Percentiles rank a stretch among this genome's conserved stretches.
phyloP scores from a whole-genome alignment of 2,888 invertebrate genomes.

The Drosophila silvestris region DNA sequence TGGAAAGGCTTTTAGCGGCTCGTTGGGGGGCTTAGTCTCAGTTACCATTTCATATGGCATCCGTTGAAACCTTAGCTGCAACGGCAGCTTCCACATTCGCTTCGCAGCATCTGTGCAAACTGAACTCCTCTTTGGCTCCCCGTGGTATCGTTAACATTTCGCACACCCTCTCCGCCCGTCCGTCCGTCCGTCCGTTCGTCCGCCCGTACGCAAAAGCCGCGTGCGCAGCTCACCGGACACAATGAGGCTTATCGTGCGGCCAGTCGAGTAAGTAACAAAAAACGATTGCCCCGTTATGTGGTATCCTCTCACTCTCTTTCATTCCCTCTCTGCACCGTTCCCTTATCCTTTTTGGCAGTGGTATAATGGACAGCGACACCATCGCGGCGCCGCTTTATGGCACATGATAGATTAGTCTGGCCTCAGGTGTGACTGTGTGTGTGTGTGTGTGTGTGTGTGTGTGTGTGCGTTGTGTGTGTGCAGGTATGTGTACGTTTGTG shows the following conservation, averaged over 20 bases:
- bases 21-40: slow-evolving; percentile 62
- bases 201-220: slow-evolving; percentile 73
- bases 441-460: slow-evolving; percentile 16
- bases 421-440: slow-evolving; percentile 65
- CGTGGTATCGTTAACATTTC: slow-evolving; percentile 73
- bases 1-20: slow-evolving; percentile 66
- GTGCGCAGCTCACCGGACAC: slow-evolving; percentile 78
- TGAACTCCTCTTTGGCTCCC: slow-evolving; percentile 49
- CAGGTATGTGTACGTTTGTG: slow-evolving; percentile 70
- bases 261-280: slow-evolving; percentile 41
- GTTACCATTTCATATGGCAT: slow-evolving; percentile 30
- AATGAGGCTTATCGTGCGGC: slow-evolving; percentile 73
- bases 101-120: slow-evolving; percentile 41
- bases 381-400: slow-evolving; percentile 69
- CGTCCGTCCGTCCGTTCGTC: background rate
- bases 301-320: background rate
- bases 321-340: background rate
- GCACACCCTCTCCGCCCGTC: slow-evolving; percentile 27
- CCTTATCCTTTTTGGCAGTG: slow-evolving; percentile 12
- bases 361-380: slow-evolving; percentile 50
- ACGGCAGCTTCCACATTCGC: slow-evolving; percentile 24
- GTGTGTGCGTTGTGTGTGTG: slow-evolving; percentile 53
- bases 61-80: slow-evolving; percentile 8
- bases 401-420: slow-evolving; percentile 81
- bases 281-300: slow-evolving; percentile 7